Evolutionary conservation across 2,888 invertebrate species (phyloP).

Genomic region (Hypsopygia costalis): DNA sequence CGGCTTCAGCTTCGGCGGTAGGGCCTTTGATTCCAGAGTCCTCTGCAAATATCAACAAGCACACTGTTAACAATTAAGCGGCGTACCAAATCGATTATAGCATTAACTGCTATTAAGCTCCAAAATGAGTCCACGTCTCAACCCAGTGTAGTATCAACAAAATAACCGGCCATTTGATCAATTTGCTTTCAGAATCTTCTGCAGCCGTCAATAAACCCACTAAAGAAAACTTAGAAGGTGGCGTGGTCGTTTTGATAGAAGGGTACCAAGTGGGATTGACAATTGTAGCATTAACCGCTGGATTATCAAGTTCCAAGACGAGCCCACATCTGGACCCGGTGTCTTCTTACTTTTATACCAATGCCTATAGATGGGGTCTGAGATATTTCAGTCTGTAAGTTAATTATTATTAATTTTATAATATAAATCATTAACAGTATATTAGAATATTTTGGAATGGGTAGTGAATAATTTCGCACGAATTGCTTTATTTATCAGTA

Average conservation of each 20-base stretch:
- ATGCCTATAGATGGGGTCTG: slow-evolving; percentile 50
- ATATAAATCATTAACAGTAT: neutral
- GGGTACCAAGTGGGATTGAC: slow-evolving; percentile 46
- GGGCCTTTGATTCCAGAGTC: too few species aligned
- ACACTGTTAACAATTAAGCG: too few species aligned
- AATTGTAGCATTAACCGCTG: slow-evolving; percentile 36
- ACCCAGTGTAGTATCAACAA: too few species aligned
- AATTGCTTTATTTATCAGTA: too few species aligned
- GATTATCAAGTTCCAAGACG: slow-evolving; percentile 26
- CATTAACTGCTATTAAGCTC: too few species aligned
- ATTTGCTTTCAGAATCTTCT: slow-evolving; percentile 25
- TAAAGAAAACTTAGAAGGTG: slow-evolving; percentile 27
- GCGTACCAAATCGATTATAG: too few species aligned
- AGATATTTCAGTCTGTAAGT: slow-evolving; percentile 54
- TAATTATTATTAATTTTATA: neutral
- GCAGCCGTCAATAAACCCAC: slow-evolving; percentile 21
- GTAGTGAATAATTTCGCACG: too few species aligned
- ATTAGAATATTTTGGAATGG: too few species aligned
- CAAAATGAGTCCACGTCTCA: too few species aligned
- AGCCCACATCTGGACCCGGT: slow-evolving; percentile 41
- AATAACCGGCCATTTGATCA: too few species aligned
- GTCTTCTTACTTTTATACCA: slow-evolving; percentile 47
- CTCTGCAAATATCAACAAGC: too few species aligned
- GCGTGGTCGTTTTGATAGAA: slow-evolving; percentile 41
- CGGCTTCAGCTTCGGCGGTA: too few species aligned